Evolutionary conservation across 2,113 vertebrate genomes (phyloP).

Genomic region (Bothrops jararaca): DNA sequence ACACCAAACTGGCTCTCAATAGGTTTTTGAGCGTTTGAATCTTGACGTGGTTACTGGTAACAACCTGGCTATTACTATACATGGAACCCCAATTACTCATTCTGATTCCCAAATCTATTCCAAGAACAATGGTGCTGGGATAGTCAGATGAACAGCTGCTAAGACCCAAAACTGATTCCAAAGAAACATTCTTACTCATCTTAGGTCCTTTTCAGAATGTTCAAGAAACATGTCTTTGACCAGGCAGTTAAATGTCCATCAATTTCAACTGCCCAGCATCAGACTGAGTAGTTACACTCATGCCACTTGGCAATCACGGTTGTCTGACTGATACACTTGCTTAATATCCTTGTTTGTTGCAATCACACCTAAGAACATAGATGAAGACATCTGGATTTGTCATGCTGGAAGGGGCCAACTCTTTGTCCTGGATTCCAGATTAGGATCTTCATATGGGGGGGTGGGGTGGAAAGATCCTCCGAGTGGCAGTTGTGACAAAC

Average conservation of each 20-base stretch:
- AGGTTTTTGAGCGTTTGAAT: background rate
- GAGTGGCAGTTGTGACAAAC: background rate
- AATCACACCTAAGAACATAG: background rate
- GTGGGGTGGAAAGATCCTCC: too few relatives aligned
- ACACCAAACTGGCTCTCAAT: too few relatives aligned
- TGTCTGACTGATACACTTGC: background rate
- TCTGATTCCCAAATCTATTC: background rate
- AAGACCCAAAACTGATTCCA: background rate
- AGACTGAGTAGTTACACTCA: background rate
- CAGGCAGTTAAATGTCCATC: background rate
- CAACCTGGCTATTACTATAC: background rate
- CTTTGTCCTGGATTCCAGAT: background rate
- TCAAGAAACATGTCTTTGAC: background rate
- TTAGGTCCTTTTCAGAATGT: background rate
- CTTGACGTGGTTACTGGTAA: background rate
- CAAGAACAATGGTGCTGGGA: background rate
- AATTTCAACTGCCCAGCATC: background rate
- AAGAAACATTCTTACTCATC: background rate
- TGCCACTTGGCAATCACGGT: background rate
- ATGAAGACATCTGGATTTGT: background rate
- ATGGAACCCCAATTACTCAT: background rate
- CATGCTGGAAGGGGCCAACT: too few relatives aligned
- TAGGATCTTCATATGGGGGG: background rate
- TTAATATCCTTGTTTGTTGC: too few relatives aligned
- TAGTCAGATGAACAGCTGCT: background rate